Percentiles rank a stretch among this genome's conserved stretches.
These are phyloP conservation scores for Ia io DNA, from an alignment of 2,113 vertebrate genomes.

Conservation along the genomic window DNA sequence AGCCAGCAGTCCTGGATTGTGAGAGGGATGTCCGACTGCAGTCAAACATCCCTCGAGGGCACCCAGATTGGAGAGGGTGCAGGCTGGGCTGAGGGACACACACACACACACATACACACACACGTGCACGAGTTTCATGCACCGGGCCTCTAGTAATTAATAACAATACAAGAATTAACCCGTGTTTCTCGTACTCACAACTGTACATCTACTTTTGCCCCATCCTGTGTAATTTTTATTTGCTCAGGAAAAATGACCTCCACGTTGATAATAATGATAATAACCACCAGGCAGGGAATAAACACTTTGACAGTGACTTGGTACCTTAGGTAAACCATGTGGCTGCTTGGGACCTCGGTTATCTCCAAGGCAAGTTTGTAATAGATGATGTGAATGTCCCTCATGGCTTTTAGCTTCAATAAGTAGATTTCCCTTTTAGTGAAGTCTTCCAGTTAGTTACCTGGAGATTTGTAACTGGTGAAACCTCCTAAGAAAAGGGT, in stretches of 20 bases:
- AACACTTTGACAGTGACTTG: neutral
- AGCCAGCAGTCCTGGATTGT: no score
- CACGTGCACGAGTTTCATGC: no score
- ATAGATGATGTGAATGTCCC: neutral
- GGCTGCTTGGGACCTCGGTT: neutral
- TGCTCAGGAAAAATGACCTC: neutral
- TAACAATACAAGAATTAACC: neutral
- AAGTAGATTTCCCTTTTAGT: neutral
- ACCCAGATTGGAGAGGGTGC: no score
- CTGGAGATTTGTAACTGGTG: neutral
- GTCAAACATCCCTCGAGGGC: no score
- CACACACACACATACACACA: no score
- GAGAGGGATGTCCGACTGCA: no score
- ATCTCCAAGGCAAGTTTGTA: neutral
- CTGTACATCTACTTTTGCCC: neutral
- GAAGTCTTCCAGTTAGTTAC: neutral
- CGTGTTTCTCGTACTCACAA: neutral
- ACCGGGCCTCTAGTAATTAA: no score
- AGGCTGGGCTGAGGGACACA: no score
- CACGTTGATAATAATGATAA: no score
- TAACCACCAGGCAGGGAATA: neutral
- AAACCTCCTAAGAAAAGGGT: neutral
- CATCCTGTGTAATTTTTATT: neutral
- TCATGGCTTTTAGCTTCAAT: neutral
- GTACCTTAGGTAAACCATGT: rapidly evolving